Base-by-base conservation (phyloP, 2,113 vertebrate species). In the Cyprinodon tularosa region DNA sequence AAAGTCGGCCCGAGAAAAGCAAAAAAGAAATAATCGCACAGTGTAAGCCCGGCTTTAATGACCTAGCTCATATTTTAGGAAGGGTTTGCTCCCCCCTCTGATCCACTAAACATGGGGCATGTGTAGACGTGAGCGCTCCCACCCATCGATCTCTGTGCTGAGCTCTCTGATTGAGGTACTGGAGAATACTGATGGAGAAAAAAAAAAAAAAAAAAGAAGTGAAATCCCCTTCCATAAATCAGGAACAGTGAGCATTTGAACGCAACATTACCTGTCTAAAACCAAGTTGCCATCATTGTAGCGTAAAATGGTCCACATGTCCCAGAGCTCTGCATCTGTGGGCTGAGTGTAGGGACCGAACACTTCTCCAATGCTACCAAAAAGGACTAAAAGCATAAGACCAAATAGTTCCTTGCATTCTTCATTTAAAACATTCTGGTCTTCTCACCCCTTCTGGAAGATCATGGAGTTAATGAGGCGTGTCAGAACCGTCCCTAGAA, bases 331-430 rank as follows among this genome's bases (percentile, higher is more conserved):
- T 0, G 95, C 94, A 13, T 96, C 96, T 0, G 96, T 95, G 36
- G 97, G 98, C 76, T 98, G 96, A 0, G 97, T 99, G 88, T 97
- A 95, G 0, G 97, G 97, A 40, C 97, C 97, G 0, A 98, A 99
- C 63, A 98, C 97, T 0, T 96, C 95, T 0, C 95, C 88, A 0
- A 99, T 94, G 53, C 97, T 99, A 81, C 14, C 40, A 13, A 12
- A 69, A 10, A 13, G 42, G 78, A 29, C 29, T 29, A 62, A 61
- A 22, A 20, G 39, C 14, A 17, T 17, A n/a, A 68, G 17, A 44
- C 12, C 50, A 29, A 17, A 2, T 14, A 57, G 14, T 7, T 65
- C 1, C 0, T 53, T 14, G 17, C 50, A 53, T n/a, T 17, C 10
- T 57, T 57, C 9, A 29, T 29, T 29, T 29, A n/a, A n/a, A 7